These are phyloP conservation scores for Damaliscus lunatus DNA, from an alignment of 2,113 vertebrate species.

Conservation along the genomic window DNA sequence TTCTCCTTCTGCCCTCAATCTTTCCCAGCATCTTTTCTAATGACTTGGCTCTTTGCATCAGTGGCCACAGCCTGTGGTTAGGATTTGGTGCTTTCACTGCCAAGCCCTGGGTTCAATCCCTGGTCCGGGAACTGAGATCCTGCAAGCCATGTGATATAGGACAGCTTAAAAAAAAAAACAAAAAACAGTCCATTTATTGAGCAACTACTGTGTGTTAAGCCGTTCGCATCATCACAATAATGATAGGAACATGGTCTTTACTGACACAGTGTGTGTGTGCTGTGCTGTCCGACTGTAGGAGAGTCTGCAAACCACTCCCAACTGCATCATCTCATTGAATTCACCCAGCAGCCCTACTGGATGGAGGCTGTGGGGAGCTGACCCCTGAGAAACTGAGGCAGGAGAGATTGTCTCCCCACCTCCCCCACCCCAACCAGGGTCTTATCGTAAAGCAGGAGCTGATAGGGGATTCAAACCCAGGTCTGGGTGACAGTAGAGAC, in stretches of 20 bases:
- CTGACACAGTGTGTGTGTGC: background rate
- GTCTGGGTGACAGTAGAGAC: background rate
- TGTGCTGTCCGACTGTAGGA: background rate
- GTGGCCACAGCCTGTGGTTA: background rate
- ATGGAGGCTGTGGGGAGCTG: too few species aligned
- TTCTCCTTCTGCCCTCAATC: background rate
- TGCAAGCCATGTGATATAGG: background rate
- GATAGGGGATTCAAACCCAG: background rate
- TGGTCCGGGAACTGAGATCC: background rate
- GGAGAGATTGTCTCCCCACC: background rate
- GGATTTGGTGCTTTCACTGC: background rate
- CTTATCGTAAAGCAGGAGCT: background rate
- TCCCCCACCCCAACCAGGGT: background rate
- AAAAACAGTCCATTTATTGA: background rate
- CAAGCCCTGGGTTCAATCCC: background rate
- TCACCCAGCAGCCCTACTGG: background rate
- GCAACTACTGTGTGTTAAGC: background rate
- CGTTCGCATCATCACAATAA: background rate
- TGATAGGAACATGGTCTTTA: background rate
- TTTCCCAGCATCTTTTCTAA: background rate
- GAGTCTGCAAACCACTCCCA: background rate
- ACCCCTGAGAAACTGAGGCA: background rate
- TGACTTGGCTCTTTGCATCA: background rate
- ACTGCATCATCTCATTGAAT: background rate
- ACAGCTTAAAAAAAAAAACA: background rate